Evolutionary conservation across 2,888 invertebrate genomes (phyloP), one percentile per base, ranked within the genome.

Genomic region (Deilephila porcellus): DNA sequence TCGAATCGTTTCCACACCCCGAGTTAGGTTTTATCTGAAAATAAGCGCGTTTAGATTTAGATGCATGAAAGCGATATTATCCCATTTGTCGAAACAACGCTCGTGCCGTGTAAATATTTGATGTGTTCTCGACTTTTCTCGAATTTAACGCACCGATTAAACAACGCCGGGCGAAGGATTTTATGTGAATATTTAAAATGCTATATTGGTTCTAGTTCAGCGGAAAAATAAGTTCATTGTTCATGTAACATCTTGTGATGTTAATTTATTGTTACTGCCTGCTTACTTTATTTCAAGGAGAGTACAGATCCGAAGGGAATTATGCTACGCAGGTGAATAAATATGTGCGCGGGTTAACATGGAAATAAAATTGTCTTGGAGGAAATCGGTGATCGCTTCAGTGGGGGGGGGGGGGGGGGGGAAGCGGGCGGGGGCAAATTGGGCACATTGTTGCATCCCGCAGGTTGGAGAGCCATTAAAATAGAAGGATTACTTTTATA

Each of bases 121-220:
- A 94, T 92, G 90, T 91, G 91, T 91, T 93, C 92, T 93, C 92
- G 92, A 93, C 91, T 93, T 93, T 92, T 91, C 93, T 92, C 90
- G 90, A 93, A 93, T 93, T 93, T 93, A 93, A 93, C 91, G 91
- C 90, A 90, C 90, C 93, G 93, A 93, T 93, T 93, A 93, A 93
- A 93, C 91, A 93, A 90, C 90, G 90, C 87, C 85, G 82, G 87
- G 90, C 90, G 90, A 90, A 92, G 91, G 91, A 93, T 93, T 93
- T 91, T 91, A 88, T 91, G 88, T 93, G 91, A 93, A 93, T 93
- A 92, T 93, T 93, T 93, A 92, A 93, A 92, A 90, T 92, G 91
- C 85, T 93, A 89, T 93, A 94, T 93, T 91, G 93, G 91, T 93
- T 91, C 86, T 91, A 92, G 90, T 91, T 91, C 82, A 86, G 85